Conservation (phyloP, 2,888 invertebrate genomes). For the Amphipoea oculea region DNA sequence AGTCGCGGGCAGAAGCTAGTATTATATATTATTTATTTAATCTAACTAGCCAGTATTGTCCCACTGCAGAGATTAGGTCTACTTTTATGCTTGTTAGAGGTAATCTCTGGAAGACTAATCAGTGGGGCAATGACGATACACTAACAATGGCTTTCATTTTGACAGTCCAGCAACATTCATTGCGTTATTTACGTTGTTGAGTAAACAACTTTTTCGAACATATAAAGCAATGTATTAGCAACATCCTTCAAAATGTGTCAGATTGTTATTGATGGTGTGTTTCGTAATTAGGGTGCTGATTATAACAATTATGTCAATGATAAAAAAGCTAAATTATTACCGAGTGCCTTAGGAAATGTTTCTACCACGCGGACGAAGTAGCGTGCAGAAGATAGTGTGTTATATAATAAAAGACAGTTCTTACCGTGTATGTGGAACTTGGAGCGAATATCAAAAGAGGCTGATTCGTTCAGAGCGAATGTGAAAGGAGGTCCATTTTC, state of each 20-base stretch:
- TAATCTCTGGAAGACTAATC: too few species aligned
- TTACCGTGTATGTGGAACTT: slow-evolving; percentile 93
- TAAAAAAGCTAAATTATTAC: background rate
- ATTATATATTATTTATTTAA: too few species aligned
- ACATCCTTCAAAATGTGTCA: too few species aligned
- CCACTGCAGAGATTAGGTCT: background rate
- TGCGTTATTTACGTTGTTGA: too few species aligned
- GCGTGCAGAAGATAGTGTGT: background rate
- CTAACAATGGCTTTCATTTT: too few species aligned
- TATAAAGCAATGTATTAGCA: too few species aligned
- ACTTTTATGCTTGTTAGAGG: too few species aligned
- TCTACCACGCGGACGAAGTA: background rate
- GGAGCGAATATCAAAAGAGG: slow-evolving; percentile 92
- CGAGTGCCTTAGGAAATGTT: background rate
- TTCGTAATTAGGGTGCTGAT: too few species aligned
- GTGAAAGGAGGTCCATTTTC: slow-evolving; percentile 97
- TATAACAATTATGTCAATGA: background rate
- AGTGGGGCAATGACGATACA: too few species aligned
- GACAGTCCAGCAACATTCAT: too few species aligned
- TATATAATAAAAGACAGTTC: slow-evolving; percentile 29
- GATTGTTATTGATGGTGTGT: too few species aligned
- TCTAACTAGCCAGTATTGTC: background rate
- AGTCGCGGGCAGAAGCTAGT: background rate
- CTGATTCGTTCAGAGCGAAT: slow-evolving; percentile 92
- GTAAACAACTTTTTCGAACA: too few species aligned